Percentiles rank a stretch among this genome's conserved stretches.
These are phyloP conservation scores for Neria commutata DNA, from an alignment of 2,888 invertebrate genomes.

Conservation along the genomic window DNA sequence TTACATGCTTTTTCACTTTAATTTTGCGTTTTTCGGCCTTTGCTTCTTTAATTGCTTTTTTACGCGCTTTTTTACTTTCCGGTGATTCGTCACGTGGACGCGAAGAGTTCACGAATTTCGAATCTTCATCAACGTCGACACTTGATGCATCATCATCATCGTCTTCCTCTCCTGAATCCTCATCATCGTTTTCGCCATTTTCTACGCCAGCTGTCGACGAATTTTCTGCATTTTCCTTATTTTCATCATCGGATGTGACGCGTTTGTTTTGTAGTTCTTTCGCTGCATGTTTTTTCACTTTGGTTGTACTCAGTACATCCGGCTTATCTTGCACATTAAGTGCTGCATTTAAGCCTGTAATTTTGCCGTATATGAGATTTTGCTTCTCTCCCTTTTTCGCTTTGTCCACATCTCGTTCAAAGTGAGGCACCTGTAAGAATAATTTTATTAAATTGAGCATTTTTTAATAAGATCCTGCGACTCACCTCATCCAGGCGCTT, in stretches of 20 bases:
- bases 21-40: conserved; percentile 86
- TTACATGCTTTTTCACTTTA: conserved; percentile 92
- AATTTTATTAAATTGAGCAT: neutral
- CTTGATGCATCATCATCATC: conserved; percentile 13
- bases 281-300: conserved; percentile 14
- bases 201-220: too few species aligned
- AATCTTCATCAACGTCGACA: conserved; percentile 48
- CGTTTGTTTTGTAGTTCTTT: neutral
- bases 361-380: conserved; percentile 82
- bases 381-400: conserved; percentile 76
- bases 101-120: conserved; percentile 69
- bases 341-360: conserved; percentile 83
- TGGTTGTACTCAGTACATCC: conserved; percentile 63
- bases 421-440: conserved; percentile 73
- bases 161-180: conserved; percentile 25
- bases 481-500: conserved; percentile 86
- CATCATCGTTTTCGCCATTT: conserved; percentile 29
- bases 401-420: conserved; percentile 83
- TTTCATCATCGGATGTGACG: conserved; percentile 1
- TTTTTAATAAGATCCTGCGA: neutral
- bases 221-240: neutral
- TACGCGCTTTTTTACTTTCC: conserved; percentile 81
- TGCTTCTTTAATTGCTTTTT: conserved; percentile 86
- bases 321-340: conserved; percentile 76
- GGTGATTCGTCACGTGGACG: conserved; percentile 81